phyloP scores from a whole-genome alignment of 1,140 invertebrate genomes.

The Oreohelix idahoensis region DNA sequence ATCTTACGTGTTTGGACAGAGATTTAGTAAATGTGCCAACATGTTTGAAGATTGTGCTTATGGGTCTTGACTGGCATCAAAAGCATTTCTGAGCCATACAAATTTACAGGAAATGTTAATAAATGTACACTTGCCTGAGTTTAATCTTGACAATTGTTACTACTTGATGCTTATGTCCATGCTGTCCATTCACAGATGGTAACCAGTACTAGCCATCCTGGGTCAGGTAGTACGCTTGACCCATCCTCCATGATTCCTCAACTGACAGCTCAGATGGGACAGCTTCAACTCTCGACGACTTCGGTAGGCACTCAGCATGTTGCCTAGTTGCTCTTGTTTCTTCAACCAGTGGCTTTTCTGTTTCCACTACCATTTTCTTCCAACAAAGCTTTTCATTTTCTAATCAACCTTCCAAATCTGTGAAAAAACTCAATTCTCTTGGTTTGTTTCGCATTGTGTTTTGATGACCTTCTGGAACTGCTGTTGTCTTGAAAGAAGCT shows the following conservation, averaged over 20 bases:
- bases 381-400: slow-evolving; percentile 10
- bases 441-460: neutral
- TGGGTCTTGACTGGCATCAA: neutral
- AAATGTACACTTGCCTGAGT: neutral
- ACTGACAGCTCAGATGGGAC: slow-evolving; percentile 39
- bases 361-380: neutral
- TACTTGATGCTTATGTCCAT: slow-evolving; percentile 5
- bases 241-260: slow-evolving; percentile 37
- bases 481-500: neutral
- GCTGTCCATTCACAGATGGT: slow-evolving; percentile 39
- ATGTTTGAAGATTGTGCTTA: neutral
- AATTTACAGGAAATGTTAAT: neutral
- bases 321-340: slow-evolving; percentile 19
- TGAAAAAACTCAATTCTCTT: neutral
- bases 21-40: neutral
- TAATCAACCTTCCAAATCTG: neutral
- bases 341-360: neutral
- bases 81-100: neutral
- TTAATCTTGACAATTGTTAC: neutral
- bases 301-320: slow-evolving; percentile 41
- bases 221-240: slow-evolving; percentile 34
- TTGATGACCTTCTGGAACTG: neutral
- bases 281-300: slow-evolving; percentile 35
- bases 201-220: slow-evolving; percentile 24
- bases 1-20: neutral